phyloP scores from a whole-genome alignment of 2,113 vertebrate genomes.

The Mystacornis crossleyi region DNA sequence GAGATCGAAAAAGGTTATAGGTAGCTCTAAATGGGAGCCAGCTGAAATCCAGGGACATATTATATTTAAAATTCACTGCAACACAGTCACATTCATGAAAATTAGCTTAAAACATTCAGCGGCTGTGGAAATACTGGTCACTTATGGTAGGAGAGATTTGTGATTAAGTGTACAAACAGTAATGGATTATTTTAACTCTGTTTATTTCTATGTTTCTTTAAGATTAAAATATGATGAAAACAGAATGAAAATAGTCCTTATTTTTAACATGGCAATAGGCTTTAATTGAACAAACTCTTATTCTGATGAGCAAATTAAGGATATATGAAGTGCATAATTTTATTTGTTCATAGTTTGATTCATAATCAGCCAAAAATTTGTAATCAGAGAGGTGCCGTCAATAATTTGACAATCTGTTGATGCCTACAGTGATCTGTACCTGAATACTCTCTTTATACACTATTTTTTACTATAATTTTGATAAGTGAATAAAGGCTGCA shows the following conservation, averaged over 20 bases:
- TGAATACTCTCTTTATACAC: rapidly evolving
- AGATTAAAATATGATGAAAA: not conserved
- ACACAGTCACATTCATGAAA: not conserved
- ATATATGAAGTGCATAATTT: not conserved
- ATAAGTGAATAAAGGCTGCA: rapidly evolving
- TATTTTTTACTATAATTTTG: not conserved
- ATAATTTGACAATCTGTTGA: not conserved
- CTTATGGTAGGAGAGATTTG: not conserved
- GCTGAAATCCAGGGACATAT: rapidly evolving
- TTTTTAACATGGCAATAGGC: not conserved
- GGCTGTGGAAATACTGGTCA: not conserved
- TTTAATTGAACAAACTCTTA: not conserved
- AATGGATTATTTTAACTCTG: not conserved
- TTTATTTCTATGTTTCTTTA: not conserved
- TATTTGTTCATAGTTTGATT: not conserved
- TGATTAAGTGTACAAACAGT: not conserved
- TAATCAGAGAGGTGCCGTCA: not conserved
- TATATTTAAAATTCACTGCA: not conserved
- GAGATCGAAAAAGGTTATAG: not conserved
- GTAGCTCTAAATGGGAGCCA: not conserved
- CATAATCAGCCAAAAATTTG: not conserved
- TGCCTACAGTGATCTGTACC: not conserved
- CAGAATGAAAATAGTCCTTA: not conserved
- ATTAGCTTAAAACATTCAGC: not conserved
- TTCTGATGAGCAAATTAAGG: not conserved